A percentile compares a stretch with the other conserved stretches of the same genome.
phyloP scores from a whole-genome alignment of 2,113 vertebrate species.

The Proteles cristata region DNA sequence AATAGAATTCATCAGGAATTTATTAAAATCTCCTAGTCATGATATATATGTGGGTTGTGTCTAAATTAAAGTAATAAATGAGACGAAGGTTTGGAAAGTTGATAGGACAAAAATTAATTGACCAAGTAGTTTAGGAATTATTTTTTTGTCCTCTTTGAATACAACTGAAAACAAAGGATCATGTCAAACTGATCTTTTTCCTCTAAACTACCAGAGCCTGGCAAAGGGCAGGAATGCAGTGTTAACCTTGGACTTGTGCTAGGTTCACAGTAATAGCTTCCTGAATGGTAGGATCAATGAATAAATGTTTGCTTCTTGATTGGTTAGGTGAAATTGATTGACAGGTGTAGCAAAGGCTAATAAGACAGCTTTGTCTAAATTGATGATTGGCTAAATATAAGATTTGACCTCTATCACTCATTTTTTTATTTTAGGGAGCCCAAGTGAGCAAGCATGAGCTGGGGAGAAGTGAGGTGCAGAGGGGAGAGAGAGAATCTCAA shows the following conservation, averaged over 20 bases:
- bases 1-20: neutral
- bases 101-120: constrained; percentile 10
- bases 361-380: neutral
- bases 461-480: neutral
- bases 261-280: neutral
- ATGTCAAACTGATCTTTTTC: neutral
- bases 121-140: neutral
- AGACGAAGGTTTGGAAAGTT: neutral
- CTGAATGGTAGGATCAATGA: neutral
- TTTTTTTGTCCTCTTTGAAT: constrained; percentile 2
- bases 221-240: neutral
- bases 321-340: neutral
- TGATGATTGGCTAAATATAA: neutral
- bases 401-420: neutral
- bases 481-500: too few species aligned
- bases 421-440: neutral
- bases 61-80: constrained; percentile 7
- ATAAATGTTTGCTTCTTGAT: neutral
- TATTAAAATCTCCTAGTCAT: constrained; percentile 9
- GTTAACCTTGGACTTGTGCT: neutral
- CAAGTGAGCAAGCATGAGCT: too few species aligned
- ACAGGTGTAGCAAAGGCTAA: neutral
- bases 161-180: neutral
- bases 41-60: neutral
- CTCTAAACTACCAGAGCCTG: neutral